Evolutionary conservation across 37 sponge, comb jelly and placozoan species (phyloP), one percentile per base, ranked within the genome.

Genomic region (Oscarella lobularis): DNA sequence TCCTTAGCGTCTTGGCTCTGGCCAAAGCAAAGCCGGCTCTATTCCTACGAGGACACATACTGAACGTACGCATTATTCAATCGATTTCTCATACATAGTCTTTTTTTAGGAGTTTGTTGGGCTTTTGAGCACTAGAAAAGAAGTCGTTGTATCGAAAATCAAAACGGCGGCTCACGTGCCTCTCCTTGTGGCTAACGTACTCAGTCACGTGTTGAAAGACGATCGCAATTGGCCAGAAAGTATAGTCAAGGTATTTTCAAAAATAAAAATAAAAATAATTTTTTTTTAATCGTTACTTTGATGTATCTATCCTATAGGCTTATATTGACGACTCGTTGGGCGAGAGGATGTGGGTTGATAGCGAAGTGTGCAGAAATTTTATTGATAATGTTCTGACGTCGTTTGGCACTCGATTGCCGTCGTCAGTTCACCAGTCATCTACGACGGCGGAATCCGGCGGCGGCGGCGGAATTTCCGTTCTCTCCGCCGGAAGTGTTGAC

Each of bases 301-400:
- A 2, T 69, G 40, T 73, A 32, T 66, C n/a, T 54, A 33, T 34
- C 65, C 31, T 9, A 3, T 78, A 94, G 87, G 84, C 78, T 4
- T 94, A 87, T 54, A 72, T 94, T 38, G 88, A 94, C 31, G 95
- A 94, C 81, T 80, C 91, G 0, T 70, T 90, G 31, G 82, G 84
- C 32, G 90, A 85, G 31, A 66, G 95, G 34, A 41, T 94, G 3
- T 94, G 95, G 95, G 85, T 85, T 5, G 95, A 94, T 73, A 67
- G 84, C 0, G 81, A 82, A 33, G 41, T 70, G 3, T 90, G 95
- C 77, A 79, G 80, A 55, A 82, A 85, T 37, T 75, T 94, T 1
- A 86, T 87, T 6, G 86, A 85, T 36, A 94, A 94, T 40, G 89
- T 89, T 36, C 48, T 79, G 35, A 89, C 90, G 29, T 38, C 84